Evolutionary conservation across 2,797 vertebrate species (phyloP).

Genomic region (Odontamblyopus lacepedii): DNA sequence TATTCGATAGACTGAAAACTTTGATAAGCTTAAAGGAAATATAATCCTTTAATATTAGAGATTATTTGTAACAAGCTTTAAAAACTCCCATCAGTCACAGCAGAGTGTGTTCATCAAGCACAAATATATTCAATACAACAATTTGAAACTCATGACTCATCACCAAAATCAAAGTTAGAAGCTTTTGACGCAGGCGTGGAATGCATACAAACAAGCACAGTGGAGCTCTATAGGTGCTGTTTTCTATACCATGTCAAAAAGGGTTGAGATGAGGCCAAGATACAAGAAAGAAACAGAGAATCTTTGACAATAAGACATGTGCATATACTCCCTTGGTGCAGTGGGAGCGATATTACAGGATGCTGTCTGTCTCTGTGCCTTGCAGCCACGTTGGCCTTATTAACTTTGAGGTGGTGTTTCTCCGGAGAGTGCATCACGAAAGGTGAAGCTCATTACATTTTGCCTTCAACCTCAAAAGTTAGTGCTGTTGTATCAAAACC

Average conservation of each 20-base stretch:
- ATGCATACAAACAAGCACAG: neutral
- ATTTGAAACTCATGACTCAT: neutral
- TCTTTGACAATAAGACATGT: neutral
- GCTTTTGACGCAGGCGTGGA: neutral
- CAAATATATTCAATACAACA: neutral
- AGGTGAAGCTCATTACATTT: slow-evolving; percentile 13
- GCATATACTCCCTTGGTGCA: neutral
- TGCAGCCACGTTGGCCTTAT: slow-evolving; percentile 12
- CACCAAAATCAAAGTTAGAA: neutral
- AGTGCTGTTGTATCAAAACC: slow-evolving; percentile 3
- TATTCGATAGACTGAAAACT: neutral
- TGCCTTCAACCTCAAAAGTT: slow-evolving; percentile 5
- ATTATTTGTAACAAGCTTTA: neutral
- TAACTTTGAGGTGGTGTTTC: slow-evolving; percentile 16
- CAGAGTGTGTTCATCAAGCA: neutral
- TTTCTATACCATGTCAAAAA: slow-evolving; percentile 1
- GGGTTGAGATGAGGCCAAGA: neutral
- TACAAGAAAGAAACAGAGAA: neutral
- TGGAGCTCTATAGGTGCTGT: neutral
- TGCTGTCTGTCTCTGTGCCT: slow-evolving; percentile 11
- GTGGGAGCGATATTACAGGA: neutral
- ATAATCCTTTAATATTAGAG: neutral
- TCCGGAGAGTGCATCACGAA: slow-evolving; percentile 3
- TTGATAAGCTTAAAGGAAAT: neutral
- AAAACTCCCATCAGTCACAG: neutral